phyloP scores from a whole-genome alignment of 2,113 vertebrate species.

The Macrotus californicus region DNA sequence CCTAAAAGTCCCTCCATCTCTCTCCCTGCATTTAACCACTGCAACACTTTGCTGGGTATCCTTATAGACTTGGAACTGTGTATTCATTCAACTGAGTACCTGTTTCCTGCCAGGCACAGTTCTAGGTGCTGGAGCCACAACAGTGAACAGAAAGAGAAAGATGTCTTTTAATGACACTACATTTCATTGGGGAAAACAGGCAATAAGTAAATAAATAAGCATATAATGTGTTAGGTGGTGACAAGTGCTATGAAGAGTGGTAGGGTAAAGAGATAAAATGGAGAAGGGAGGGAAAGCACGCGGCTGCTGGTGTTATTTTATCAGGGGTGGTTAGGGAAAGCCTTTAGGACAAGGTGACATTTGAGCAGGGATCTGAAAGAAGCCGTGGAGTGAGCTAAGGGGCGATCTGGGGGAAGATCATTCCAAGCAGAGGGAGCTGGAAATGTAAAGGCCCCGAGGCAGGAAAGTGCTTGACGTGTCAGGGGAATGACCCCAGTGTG shows the following conservation, averaged over 20 bases:
- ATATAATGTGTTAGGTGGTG: not conserved
- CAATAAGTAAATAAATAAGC: not conserved
- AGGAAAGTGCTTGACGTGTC: not conserved
- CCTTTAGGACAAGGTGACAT: not conserved
- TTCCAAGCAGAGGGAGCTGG: not conserved
- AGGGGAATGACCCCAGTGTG: not conserved
- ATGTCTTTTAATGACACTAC: not conserved
- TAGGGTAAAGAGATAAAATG: not conserved
- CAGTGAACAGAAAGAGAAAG: not conserved
- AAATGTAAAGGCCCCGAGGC: not conserved
- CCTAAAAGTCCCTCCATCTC: not conserved
- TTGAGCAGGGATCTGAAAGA: not conserved
- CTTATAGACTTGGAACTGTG: not conserved
- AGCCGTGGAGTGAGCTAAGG: not conserved
- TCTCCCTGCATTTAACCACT: not conserved
- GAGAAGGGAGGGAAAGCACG: not conserved
- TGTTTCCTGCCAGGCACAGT: not conserved
- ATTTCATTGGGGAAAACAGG: not conserved
- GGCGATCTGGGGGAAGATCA: not conserved
- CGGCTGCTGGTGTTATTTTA: not conserved
- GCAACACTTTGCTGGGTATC: not conserved
- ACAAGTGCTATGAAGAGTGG: not conserved
- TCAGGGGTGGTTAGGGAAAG: not conserved
- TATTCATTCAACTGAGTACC: not conserved
- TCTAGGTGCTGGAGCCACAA: not conserved